Conservation (phyloP, 2,113 vertebrate genomes). For the Morone saxatilis region DNA sequence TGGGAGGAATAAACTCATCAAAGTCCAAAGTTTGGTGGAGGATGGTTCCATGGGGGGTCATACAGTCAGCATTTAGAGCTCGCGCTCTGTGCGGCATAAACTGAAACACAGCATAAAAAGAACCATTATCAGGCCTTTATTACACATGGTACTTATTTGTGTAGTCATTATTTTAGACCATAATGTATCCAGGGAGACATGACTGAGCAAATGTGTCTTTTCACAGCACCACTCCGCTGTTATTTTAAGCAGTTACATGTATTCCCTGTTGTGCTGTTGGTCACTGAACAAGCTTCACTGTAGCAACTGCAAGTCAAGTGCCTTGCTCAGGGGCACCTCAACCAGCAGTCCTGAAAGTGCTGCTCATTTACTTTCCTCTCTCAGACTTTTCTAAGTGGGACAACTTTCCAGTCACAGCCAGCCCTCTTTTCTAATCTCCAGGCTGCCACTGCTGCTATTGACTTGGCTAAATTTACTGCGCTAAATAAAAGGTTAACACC, state of each 20-base stretch:
- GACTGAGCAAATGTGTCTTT: neutral
- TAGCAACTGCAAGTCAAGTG: neutral
- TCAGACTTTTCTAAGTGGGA: conserved; percentile 49
- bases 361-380: conserved; percentile 15
- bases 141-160: neutral
- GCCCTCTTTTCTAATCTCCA: conserved; percentile 50
- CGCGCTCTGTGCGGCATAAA: conserved; percentile 94
- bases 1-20: conserved; percentile 96
- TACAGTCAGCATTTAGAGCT: conserved; percentile 89
- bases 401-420: conserved; percentile 46
- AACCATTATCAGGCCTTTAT: conserved; percentile 12
- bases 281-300: neutral
- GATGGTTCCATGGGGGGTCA: conserved; percentile 92
- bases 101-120: conserved; percentile 81
- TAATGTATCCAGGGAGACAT: neutral
- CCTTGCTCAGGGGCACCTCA: neutral
- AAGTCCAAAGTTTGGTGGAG: conserved; percentile 96
- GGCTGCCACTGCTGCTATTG: conserved; percentile 54
- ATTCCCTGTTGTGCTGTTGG: conserved; percentile 3
- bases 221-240: neutral
- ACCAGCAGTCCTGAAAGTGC: neutral
- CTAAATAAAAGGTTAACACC: conserved; percentile 66
- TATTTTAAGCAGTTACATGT: conserved; percentile 6
- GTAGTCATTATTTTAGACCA: conserved; percentile 20
- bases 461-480: conserved; percentile 64